Base-by-base conservation (phyloP, 2,888 invertebrate genomes). In the Ligdia adustata region DNA sequence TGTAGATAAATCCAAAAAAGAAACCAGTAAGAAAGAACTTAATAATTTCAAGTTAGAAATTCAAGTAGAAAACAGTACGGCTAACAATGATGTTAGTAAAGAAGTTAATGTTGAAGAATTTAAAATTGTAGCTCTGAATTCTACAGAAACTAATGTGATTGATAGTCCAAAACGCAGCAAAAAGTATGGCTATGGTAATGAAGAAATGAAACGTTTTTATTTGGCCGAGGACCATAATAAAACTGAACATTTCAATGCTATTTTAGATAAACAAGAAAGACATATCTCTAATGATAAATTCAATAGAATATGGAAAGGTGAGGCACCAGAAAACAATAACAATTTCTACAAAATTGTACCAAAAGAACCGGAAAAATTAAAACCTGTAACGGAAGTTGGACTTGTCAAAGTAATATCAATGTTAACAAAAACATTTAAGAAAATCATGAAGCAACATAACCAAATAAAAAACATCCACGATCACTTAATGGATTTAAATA, bases 351-450 rank as follows among this genome's bases (percentile, higher is more conserved):
- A 79, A 64, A 67, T 81, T 0, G 55, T 78, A 1, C 72, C 79
- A 0, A 77, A 78, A 55, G 72, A 72, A 44, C 55, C 57, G 1
- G 55, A 62, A 9, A 70, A 58, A 37, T 59, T 57, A 16, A 81
- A 75, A 46, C 59, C 72, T 1, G 66, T 86, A 0, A 74, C 78
- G 9, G 87, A 89, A 63, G 75, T 69, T 66, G 84, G 82, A 4
- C 54, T 90, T 1, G 62, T 87, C 0, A 89, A 85, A 67, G 75
- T 90, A 0, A 62, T 90, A 1, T 66, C 85, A 0, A 82, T 86
- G 74, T 53, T 90, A 1, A 82, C 88, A 0, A 86, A 79, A 50
- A 83, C 86, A 0, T 88, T 88, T 24, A 88, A 85, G 44, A 89
- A 81, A 41, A 79, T 87, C 4, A 84, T 80, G 71, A 84, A 72